Evolutionary conservation across 1,140 invertebrate genomes (phyloP).

Genomic region (Lordiphosa clarofinis): DNA sequence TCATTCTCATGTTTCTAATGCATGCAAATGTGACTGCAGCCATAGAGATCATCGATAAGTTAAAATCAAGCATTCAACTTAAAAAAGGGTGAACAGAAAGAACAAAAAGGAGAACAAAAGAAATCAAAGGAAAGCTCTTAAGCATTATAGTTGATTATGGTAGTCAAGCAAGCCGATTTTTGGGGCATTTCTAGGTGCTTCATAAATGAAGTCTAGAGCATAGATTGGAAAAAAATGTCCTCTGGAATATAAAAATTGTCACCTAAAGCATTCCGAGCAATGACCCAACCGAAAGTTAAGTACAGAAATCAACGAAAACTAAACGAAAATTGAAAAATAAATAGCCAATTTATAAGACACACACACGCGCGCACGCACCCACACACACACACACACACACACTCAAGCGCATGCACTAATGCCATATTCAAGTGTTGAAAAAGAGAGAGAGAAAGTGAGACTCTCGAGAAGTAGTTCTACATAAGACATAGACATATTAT

Average conservation of each 20-base stretch:
- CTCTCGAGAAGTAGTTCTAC: neutral
- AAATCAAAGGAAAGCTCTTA: slow-evolving; percentile 7
- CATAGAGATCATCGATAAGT: slow-evolving; percentile 45
- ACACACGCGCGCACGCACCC: slow-evolving; percentile 9
- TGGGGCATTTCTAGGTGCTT: neutral
- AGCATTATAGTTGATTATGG: slow-evolving; percentile 3
- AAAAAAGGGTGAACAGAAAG: too few species aligned
- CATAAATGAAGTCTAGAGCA: neutral
- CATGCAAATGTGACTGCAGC: slow-evolving; percentile 67
- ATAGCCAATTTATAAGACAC: slow-evolving; percentile 20
- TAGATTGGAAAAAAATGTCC: slow-evolving; percentile 4
- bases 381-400: slow-evolving; percentile 22
- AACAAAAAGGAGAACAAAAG: slow-evolving; percentile 6
- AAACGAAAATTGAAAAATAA: slow-evolving; percentile 17
- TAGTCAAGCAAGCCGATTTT: slow-evolving; percentile 29
- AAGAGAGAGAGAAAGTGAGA: neutral
- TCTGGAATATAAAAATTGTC: slow-evolving; percentile 41
- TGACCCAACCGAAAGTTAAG: slow-evolving; percentile 51
- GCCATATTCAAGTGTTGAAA: neutral
- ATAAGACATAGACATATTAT: neutral
- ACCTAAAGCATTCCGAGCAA: slow-evolving; percentile 77
- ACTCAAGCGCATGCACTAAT: slow-evolving; percentile 22
- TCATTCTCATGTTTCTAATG: slow-evolving; percentile 33
- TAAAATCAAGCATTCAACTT: too few species aligned
- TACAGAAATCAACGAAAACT: slow-evolving; percentile 22